These are phyloP conservation scores for Tetanocera ferruginea DNA, from an alignment of 2,888 invertebrate species.

Conservation along the genomic window DNA sequence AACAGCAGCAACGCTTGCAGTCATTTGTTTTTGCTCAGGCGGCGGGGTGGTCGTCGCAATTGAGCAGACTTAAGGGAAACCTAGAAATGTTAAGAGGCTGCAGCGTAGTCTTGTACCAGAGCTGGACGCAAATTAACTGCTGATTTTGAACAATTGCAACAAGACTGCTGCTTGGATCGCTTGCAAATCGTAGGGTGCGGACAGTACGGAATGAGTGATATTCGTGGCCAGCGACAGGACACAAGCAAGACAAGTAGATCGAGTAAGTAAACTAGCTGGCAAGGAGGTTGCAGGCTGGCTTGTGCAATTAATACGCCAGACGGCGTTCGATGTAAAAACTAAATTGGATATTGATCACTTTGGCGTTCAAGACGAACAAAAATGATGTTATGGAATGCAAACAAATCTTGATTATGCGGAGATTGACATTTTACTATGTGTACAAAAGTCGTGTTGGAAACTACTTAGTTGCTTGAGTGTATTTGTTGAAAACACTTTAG, in stretches of 20 bases:
- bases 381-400: conserved; percentile 12
- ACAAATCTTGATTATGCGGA: neutral
- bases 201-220: neutral
- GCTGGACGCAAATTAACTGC: conserved; percentile 29
- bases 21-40: conserved; percentile 38
- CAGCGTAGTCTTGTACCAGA: neutral
- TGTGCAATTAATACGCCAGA: conserved; percentile 35
- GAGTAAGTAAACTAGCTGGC: neutral
- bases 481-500: no score
- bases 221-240: neutral
- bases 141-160: conserved; percentile 35
- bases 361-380: conserved; percentile 5
- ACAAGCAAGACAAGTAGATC: neutral
- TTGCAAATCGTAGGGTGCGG: neutral
- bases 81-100: neutral
- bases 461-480: no score
- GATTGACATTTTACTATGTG: no score
- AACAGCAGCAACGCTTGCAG: conserved; percentile 41
- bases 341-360: conserved; percentile 38
- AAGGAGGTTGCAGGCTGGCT: neutral
- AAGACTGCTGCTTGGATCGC: neutral
- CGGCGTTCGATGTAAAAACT: conserved; percentile 31
- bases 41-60: conserved; percentile 29
- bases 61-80: neutral
- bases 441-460: no score